A percentile compares a stretch with the other conserved stretches of the same genome.
These are phyloP conservation scores for Gobiocypris rarus DNA, from an alignment of 2,113 vertebrate species.

Conservation along the genomic window DNA sequence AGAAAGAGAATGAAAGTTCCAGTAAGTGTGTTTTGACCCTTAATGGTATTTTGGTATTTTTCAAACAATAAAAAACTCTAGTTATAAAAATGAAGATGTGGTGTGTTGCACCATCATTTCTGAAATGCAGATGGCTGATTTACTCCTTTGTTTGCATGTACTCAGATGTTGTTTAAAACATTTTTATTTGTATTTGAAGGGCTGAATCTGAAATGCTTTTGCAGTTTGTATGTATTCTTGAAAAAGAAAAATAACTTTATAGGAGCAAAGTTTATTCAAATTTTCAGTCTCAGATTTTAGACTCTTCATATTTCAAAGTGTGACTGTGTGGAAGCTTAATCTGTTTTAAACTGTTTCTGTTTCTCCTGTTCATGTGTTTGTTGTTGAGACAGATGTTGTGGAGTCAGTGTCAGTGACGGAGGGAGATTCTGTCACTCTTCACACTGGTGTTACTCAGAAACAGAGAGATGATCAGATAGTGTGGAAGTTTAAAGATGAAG, in stretches of 20 bases:
- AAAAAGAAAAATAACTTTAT: too few species aligned
- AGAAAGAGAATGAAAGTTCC: not conserved
- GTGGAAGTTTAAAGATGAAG: slow-evolving; percentile 6
- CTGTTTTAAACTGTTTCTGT: not conserved
- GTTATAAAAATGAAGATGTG: not conserved
- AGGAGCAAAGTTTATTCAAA: too few species aligned
- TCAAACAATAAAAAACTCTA: not conserved
- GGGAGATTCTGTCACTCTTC: not conserved
- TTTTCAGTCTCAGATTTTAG: too few species aligned
- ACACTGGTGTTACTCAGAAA: not conserved
- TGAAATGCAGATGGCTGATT: too few species aligned
- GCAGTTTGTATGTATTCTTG: too few species aligned
- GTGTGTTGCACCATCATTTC: not conserved
- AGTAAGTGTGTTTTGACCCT: not conserved
- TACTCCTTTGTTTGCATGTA: too few species aligned
- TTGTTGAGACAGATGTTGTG: not conserved
- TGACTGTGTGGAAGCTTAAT: not conserved
- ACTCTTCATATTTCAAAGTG: too few species aligned
- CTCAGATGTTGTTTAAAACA: too few species aligned
- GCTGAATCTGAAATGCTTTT: too few species aligned
- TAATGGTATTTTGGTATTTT: not conserved
- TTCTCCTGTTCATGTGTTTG: not conserved
- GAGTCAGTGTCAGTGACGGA: not conserved
- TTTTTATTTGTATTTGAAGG: too few species aligned
- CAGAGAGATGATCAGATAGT: not conserved